A percentile compares a stretch with the other conserved stretches of the same genome.
Conservation (phyloP, 2,113 vertebrate genomes). For the Tupaia chinensis region DNA sequence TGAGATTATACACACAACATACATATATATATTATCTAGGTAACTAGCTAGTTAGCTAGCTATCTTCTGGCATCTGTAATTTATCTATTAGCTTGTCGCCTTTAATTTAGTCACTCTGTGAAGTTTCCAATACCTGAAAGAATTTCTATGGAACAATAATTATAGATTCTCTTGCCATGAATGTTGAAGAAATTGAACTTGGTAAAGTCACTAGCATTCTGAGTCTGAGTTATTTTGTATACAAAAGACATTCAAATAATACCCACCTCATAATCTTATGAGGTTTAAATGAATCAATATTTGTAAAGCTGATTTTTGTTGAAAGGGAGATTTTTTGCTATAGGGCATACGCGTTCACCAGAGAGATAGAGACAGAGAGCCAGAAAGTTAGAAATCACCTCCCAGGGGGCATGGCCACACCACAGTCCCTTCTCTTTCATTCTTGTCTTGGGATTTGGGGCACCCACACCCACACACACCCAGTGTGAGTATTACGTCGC, state of each 20-base stretch:
- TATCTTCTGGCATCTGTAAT: not conserved
- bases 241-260: not conserved
- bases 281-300: not conserved
- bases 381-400: no score
- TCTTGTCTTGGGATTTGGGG: no score
- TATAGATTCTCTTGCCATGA: not conserved
- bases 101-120: not conserved
- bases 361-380: no score
- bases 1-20: not conserved
- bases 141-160: not conserved
- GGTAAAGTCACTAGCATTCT: not conserved
- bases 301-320: not conserved
- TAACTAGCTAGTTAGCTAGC: no score
- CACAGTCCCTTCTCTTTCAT: no score
- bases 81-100: not conserved
- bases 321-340: no score
- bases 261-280: not conserved
- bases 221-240: not conserved
- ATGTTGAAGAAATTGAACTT: not conserved
- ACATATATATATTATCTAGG: not conserved
- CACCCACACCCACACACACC: no score
- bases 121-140: not conserved
- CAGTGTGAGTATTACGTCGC: no score
- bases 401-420: no score
- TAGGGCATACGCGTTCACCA: no score